Evolutionary conservation across 1,140 invertebrate species (phyloP), one percentile per base, ranked within the genome.

Genomic region (Proales similis): DNA sequence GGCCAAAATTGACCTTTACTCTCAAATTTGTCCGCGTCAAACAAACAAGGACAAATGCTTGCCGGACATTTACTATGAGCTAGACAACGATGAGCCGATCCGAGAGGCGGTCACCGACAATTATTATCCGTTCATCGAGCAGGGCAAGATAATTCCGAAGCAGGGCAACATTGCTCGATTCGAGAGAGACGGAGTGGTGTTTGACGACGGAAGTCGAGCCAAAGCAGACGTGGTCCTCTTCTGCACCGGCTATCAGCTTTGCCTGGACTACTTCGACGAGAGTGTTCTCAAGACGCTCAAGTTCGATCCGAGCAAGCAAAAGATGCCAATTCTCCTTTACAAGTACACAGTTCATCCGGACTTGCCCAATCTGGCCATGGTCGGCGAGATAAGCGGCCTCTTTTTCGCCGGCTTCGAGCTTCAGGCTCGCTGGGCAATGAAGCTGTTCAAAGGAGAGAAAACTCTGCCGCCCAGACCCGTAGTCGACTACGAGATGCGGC

Each of bases 351-450:
- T 42, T 24, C 36, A 42, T 60, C 51, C 36, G 9, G 36, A 43
- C 22, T 27, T 60, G 12, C 20, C 22, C 5, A 42, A 42, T 43
- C 22, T 42, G n/a, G 51, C 51, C 7, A 24, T 60, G 17, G 20
- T 43, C n/a, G 51, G 51, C 0, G 20, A 24, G 32, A 26, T 27
- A 9, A 20, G 22, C 17, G 51, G 51, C 32, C 5, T 42, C 6
- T 60, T 20, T 26, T 60, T 39, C 20, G 38, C 24, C 24, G 36
- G 24, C 3, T n/a, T 43, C 22, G 51, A 60, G 20, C 9, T 60
- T 17, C 51, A 60, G 14, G 51, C 51, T 3, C 33, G 36, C 12
- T 60, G 38, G 36, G 48, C 48, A 7, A 36, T 36, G 14, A 53
- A 36, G 27, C 24, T 53, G 7, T 53, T 53, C 17, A 24, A 11